Conservation (phyloP, 1,140 invertebrate genomes). For the Drosophila biarmipes region DNA sequence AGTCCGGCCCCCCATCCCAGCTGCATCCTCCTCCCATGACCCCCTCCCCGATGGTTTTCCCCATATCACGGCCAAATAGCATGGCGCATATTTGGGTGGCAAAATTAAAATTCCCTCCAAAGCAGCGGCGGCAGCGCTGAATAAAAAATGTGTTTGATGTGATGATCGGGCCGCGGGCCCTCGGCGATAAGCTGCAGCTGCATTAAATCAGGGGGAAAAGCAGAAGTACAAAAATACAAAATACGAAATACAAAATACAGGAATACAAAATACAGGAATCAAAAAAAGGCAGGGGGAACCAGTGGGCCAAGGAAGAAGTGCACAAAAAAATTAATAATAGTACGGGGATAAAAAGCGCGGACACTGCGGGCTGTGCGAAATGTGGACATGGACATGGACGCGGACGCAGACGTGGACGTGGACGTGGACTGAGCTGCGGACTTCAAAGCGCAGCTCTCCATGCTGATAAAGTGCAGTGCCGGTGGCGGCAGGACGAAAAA, state of each 20-base stretch:
- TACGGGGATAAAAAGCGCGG: constrained; percentile 33
- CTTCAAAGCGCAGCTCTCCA: constrained; percentile 47
- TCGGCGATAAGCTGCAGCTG: constrained; percentile 77
- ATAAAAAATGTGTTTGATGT: constrained; percentile 80
- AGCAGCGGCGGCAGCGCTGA: constrained; percentile 9
- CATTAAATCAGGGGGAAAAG: constrained; percentile 20
- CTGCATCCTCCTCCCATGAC: no score
- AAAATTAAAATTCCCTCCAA: constrained; percentile 58
- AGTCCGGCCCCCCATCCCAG: constrained; percentile 80
- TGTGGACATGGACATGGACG: background rate
- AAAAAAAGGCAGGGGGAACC: background rate
- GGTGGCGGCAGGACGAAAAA: constrained; percentile 19
- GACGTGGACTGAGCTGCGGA: constrained; percentile 11
- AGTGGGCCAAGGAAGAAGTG: constrained; percentile 9
- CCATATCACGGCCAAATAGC: background rate
- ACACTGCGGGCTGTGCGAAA: constrained; percentile 30
- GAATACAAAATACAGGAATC: no score
- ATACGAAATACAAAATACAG: background rate
- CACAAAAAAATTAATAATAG: constrained; percentile 8
- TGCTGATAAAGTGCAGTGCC: constrained; percentile 42
- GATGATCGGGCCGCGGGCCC: constrained; percentile 61
- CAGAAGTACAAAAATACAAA: no score
- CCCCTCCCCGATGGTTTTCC: background rate
- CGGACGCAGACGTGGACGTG: background rate
- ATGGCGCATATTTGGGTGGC: constrained; percentile 49